Conservation (phyloP, 2,113 vertebrate genomes). For the Loxodonta africana region DNA sequence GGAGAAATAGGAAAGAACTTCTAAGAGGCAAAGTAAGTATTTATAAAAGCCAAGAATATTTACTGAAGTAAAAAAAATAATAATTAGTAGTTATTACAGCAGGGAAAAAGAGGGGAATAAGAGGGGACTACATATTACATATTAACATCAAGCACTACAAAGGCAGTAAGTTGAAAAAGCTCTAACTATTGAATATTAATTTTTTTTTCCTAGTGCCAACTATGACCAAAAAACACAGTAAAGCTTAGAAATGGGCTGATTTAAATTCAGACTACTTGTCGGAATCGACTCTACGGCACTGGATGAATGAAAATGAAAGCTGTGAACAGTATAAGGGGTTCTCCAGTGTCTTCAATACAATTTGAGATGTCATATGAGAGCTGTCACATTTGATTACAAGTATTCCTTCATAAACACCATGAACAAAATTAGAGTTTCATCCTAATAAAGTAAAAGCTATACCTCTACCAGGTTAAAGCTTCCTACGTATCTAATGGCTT, state of each 20-base stretch:
- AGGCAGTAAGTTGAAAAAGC: slow-evolving; percentile 48
- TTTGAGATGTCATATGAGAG: slow-evolving; percentile 46
- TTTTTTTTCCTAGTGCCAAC: slow-evolving; percentile 50
- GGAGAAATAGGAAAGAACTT: slow-evolving; percentile 46
- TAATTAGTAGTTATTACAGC: slow-evolving; percentile 22
- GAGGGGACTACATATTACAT: slow-evolving; percentile 13
- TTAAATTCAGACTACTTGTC: slow-evolving; percentile 62
- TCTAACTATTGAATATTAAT: slow-evolving; percentile 60
- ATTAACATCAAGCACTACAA: slow-evolving; percentile 56
- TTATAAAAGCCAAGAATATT: slow-evolving; percentile 20
- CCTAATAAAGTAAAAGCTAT: slow-evolving; percentile 67
- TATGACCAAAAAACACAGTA: slow-evolving; percentile 53
- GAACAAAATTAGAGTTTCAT: slow-evolving; percentile 62
- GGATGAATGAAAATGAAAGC: slow-evolving; percentile 62
- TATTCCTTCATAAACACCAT: slow-evolving; percentile 67
- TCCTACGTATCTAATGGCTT: slow-evolving; percentile 61
- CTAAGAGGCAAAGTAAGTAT: slow-evolving; percentile 42
- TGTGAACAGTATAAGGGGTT: slow-evolving; percentile 27
- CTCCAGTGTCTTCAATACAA: slow-evolving; percentile 17
- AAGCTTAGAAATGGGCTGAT: slow-evolving; percentile 44
- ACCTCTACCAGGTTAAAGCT: slow-evolving; percentile 52
- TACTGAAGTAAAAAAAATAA: slow-evolving; percentile 48
- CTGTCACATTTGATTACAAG: slow-evolving; percentile 26
- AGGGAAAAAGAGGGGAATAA: neutral
- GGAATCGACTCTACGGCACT: too few relatives aligned